These are phyloP conservation scores for Parasteatoda lunata DNA, from an alignment of 2,888 invertebrate genomes.

Conservation along the genomic window DNA sequence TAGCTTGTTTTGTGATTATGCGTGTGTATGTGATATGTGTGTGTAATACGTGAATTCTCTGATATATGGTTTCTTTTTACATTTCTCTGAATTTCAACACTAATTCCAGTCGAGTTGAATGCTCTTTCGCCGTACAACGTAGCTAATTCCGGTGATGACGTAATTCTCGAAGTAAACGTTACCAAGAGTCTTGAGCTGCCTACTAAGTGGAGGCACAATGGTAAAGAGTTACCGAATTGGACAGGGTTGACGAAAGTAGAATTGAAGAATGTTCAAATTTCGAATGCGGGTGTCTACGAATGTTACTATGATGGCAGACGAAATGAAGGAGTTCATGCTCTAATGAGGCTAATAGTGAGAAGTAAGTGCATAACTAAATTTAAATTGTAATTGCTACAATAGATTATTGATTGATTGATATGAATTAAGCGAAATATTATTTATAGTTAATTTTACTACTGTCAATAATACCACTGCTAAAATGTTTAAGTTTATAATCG, in stretches of 20 bases:
- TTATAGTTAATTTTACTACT: no score
- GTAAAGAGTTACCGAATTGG: constrained; percentile 33
- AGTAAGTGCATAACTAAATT: constrained; percentile 18
- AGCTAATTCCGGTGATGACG: constrained; percentile 31
- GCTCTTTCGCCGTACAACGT: constrained; percentile 40
- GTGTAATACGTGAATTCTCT: no score
- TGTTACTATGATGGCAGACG: constrained; percentile 65
- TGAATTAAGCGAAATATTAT: no score
- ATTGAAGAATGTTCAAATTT: constrained; percentile 15
- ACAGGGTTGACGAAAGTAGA: constrained; percentile 32
- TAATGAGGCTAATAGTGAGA: constrained; percentile 66
- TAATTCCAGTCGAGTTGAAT: constrained; percentile 53
- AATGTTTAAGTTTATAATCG: no score
- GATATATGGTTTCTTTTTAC: no score
- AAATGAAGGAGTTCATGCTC: constrained; percentile 57
- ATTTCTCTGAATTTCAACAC: neutral
- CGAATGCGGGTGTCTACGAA: constrained; percentile 67
- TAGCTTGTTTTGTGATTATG: no score
- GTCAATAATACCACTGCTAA: no score
- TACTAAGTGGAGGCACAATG: constrained; percentile 62
- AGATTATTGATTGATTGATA: no score
- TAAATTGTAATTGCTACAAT: no score
- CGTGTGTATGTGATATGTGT: no score
- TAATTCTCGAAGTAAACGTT: constrained; percentile 47
- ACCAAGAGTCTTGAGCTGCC: constrained; percentile 26